Evolutionary conservation across 2,113 vertebrate species (phyloP).

Genomic region (Epinephelus cyanopodus): DNA sequence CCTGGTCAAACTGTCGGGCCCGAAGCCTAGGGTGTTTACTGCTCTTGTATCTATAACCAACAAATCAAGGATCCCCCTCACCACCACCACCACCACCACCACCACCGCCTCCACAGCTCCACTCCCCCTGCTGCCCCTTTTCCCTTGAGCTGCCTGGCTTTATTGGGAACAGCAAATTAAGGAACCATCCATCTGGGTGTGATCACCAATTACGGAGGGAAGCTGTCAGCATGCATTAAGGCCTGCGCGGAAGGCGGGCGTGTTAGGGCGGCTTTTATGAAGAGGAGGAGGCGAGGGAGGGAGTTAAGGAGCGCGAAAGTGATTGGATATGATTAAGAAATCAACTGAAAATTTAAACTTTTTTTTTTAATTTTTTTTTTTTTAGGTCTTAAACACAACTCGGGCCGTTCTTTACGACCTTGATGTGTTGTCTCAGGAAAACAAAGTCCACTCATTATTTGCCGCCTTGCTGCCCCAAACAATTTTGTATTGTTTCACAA

Average conservation of each 20-base stretch:
- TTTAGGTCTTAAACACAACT: background rate
- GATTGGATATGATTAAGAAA: constrained; percentile 43
- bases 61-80: constrained; percentile 72
- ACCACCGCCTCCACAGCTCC: constrained; percentile 6
- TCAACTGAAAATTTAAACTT: background rate
- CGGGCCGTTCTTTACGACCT: background rate
- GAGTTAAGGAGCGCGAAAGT: constrained; percentile 46
- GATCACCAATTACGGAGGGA: constrained; percentile 87
- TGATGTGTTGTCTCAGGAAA: background rate
- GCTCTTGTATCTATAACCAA: constrained; percentile 87
- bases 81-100: constrained; percentile 1
- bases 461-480: background rate
- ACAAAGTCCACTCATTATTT: constrained; percentile 42
- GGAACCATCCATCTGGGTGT: constrained; percentile 88
- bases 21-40: constrained; percentile 82
- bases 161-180: constrained; percentile 87
- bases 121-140: constrained; percentile 55
- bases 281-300: constrained; percentile 35
- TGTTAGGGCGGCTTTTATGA: constrained; percentile 77
- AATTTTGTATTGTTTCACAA: constrained; percentile 13
- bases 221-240: constrained; percentile 87
- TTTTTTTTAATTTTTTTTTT: background rate
- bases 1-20: constrained; percentile 80
- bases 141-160: constrained; percentile 79
- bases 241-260: constrained; percentile 80